Conservation (phyloP, 2,797 vertebrate genomes). For the Macrochelys suwanniensis region DNA sequence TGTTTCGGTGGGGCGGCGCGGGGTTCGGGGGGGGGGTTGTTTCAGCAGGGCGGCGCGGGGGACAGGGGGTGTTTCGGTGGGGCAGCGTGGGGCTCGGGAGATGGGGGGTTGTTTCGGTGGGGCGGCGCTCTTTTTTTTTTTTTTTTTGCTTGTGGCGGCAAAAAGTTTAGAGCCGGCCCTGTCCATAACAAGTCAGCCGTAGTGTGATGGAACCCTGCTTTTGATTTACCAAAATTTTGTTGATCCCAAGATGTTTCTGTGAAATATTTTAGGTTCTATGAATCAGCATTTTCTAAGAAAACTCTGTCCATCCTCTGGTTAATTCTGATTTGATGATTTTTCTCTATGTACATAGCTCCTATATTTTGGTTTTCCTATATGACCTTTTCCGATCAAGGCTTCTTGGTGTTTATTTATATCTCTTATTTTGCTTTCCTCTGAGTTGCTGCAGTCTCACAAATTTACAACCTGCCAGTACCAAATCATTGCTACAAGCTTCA, state of each 20-base stretch:
- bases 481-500: background rate
- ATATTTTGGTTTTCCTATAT: background rate
- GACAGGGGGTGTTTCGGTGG: no score
- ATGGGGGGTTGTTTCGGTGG: no score
- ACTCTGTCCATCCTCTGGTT: background rate
- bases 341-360: background rate
- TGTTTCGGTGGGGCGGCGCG: no score
- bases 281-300: background rate
- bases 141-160: no score
- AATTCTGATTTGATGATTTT: background rate
- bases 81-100: no score
- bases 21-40: no score
- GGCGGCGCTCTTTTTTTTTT: no score
- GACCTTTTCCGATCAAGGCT: background rate
- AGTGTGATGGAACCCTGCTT: background rate
- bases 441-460: background rate
- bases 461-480: background rate
- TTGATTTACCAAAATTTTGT: background rate
- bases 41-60: no score
- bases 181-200: background rate
- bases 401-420: background rate
- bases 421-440: slow-evolving; percentile 13
- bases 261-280: background rate
- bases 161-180: no score
- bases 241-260: background rate